Evolutionary conservation across 2,797 vertebrate genomes (phyloP).

Genomic region (Neosalanx taihuensis): DNA sequence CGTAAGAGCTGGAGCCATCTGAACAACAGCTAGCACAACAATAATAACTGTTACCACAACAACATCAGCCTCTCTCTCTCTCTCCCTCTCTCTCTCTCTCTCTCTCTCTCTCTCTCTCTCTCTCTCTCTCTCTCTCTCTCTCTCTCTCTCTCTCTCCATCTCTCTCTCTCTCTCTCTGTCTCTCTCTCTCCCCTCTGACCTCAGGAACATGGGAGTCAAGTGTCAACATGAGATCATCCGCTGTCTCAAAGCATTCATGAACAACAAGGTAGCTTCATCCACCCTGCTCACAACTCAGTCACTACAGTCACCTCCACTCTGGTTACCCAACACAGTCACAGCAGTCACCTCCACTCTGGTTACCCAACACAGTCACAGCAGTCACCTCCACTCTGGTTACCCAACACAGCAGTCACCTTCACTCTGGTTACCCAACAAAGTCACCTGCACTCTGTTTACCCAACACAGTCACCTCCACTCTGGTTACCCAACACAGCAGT

Average conservation of each 20-base stretch:
- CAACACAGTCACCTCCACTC: too few relatives aligned
- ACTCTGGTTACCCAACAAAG: too few relatives aligned
- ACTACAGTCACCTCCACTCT: too few relatives aligned
- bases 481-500: too few relatives aligned
- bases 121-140: not conserved
- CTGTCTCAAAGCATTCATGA: constrained; percentile 94
- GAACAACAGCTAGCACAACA: not conserved
- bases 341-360: too few relatives aligned
- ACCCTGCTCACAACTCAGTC: not conserved
- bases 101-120: not conserved
- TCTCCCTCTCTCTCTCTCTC: not conserved
- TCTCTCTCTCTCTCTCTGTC: not conserved
- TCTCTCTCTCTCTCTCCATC: not conserved
- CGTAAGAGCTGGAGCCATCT: constrained; percentile 62
- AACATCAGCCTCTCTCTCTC: not conserved
- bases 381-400: too few relatives aligned
- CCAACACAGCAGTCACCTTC: too few relatives aligned
- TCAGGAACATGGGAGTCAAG: constrained; percentile 66
- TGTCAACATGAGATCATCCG: constrained; percentile 91
- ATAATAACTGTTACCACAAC: not conserved
- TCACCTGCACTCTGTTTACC: too few relatives aligned
- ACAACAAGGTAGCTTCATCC: constrained; percentile 81
- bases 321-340: too few relatives aligned
- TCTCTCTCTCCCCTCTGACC: not conserved
- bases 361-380: too few relatives aligned